Evolutionary conservation across 2,888 invertebrate species (phyloP).

Genomic region (Dryomyza anilis): DNA sequence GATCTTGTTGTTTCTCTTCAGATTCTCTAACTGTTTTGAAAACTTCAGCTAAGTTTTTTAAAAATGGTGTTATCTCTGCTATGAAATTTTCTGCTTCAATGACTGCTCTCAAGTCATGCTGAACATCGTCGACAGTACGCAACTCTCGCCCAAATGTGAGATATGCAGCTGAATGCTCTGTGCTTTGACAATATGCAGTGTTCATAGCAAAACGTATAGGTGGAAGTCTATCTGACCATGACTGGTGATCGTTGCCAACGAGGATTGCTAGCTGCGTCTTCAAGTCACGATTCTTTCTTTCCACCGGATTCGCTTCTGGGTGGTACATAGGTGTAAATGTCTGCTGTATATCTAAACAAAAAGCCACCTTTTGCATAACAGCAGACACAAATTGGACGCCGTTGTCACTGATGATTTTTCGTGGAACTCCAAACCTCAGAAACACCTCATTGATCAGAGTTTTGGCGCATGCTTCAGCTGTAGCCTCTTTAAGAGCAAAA

Average conservation of each 20-base stretch:
- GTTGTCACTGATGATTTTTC: not conserved
- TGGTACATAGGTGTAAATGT: not conserved
- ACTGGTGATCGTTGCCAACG: not conserved
- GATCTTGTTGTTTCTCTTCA: constrained; percentile 29
- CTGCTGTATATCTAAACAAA: too few species aligned
- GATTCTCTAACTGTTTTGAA: too few species aligned
- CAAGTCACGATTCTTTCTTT: constrained; percentile 14
- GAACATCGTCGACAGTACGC: constrained; percentile 46
- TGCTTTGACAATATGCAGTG: constrained; percentile 42
- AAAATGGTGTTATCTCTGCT: too few species aligned
- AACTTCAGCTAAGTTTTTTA: too few species aligned
- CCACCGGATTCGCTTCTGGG: not conserved
- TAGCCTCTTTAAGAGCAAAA: not conserved
- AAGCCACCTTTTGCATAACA: too few species aligned
- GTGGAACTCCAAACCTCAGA: not conserved
- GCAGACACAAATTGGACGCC: not conserved
- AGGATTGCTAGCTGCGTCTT: constrained; percentile 19
- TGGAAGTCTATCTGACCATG: constrained; percentile 39
- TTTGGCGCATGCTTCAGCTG: not conserved
- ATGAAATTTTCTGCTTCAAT: too few species aligned
- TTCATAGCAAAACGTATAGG: constrained; percentile 57
- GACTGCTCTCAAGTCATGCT: too few species aligned
- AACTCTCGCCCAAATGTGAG: constrained; percentile 52
- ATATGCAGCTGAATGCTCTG: constrained; percentile 48
- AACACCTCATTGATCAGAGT: not conserved